Percentiles rank a stretch among this genome's conserved stretches.
Evolutionary conservation across 1,140 invertebrate species (phyloP).

Genomic region (Micrasema minimum): DNA sequence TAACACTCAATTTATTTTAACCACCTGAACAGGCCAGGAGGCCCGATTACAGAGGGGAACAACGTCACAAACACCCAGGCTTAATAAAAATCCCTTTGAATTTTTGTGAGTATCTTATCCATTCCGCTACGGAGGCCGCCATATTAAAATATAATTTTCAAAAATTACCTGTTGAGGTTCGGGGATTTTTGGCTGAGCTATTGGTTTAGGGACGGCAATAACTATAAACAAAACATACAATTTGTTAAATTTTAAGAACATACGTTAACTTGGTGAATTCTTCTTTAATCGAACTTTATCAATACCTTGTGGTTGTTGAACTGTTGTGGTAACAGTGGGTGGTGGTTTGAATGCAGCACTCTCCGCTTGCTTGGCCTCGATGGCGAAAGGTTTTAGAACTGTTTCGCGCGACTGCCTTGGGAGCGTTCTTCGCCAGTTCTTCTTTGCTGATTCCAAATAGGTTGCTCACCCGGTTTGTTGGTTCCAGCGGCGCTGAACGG

Average conservation of each 20-base stretch:
- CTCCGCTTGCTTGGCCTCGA: not conserved
- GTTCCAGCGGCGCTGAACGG: constrained; percentile 2
- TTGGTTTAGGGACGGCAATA: not conserved
- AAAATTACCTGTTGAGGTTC: constrained; percentile 7
- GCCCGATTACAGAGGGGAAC: no score
- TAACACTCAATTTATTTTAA: no score
- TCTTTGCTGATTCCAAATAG: constrained; percentile 31
- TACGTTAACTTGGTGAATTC: not conserved
- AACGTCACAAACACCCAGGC: no score
- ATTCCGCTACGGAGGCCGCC: no score
- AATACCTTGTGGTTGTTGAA: no score
- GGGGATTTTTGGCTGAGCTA: constrained; percentile 4
- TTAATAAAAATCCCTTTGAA: no score
- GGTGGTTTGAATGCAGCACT: constrained; percentile 1
- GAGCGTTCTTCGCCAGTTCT: not conserved
- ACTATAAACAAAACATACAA: not conserved
- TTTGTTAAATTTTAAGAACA: not conserved
- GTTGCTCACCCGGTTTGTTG: constrained; percentile 35
- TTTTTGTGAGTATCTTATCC: no score
- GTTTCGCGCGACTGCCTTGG: not conserved
- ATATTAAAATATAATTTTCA: no score
- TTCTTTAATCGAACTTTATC: no score
- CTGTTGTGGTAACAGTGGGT: not conserved
- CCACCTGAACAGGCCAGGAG: no score
- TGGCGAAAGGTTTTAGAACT: no score